A percentile compares a stretch with the other conserved stretches of the same genome.
These are phyloP conservation scores for Drepana falcataria DNA, from an alignment of 2,888 invertebrate species.

Conservation along the genomic window DNA sequence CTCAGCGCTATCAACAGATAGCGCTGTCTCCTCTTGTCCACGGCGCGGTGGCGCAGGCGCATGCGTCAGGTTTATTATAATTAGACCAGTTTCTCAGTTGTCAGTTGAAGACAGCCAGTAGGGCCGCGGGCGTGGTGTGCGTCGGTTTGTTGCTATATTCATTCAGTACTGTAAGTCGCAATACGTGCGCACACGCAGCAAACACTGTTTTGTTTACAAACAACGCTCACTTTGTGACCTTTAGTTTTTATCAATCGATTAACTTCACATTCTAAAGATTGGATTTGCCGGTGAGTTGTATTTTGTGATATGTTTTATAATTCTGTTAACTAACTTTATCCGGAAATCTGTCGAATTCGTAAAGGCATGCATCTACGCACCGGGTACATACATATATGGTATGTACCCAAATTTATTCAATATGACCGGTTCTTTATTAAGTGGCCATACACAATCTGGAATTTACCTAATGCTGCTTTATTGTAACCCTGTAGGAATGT, in stretches of 20 bases:
- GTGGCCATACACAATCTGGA: too few species aligned
- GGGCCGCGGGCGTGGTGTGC: conserved; percentile 9
- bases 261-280: neutral
- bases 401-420: too few species aligned
- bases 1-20: neutral
- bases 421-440: too few species aligned
- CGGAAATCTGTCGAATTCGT: too few species aligned
- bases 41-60: neutral
- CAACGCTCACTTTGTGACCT: conserved; percentile 18
- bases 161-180: conserved; percentile 7
- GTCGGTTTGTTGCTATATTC: conserved; percentile 11
- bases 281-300: neutral
- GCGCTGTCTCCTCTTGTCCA: neutral
- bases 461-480: too few species aligned
- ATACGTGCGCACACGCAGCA: conserved; percentile 20
- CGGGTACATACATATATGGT: too few species aligned
- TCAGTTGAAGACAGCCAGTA: conserved; percentile 19
- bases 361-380: too few species aligned
- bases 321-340: too few species aligned
- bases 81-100: conserved; percentile 23
- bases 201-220: conserved; percentile 39
- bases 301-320: neutral
- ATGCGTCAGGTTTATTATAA: conserved; percentile 18
- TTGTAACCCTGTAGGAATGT: too few species aligned
- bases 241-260: conserved; percentile 7